Conservation (phyloP, 2,113 vertebrate species). For the Anthoscopus minutus region DNA sequence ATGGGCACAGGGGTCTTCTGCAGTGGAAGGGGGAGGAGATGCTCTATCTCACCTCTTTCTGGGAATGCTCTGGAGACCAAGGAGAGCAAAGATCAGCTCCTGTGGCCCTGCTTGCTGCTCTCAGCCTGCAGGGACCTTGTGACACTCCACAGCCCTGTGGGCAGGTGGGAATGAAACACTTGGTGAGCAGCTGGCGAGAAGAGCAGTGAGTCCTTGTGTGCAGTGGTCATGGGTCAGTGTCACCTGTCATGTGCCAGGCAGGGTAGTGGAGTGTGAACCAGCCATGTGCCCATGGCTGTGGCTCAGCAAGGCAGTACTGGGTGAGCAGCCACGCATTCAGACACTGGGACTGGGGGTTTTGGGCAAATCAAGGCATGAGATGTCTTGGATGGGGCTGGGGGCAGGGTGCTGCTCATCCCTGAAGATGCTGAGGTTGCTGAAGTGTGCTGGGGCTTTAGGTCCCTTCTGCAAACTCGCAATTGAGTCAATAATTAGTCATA, state of each 20-base stretch:
- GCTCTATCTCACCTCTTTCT: not conserved
- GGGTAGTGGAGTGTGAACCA: accelerated
- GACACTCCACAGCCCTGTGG: not conserved
- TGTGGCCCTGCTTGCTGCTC: accelerated
- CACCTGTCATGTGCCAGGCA: not conserved
- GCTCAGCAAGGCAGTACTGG: accelerated
- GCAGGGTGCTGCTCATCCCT: accelerated
- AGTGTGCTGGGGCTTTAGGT: not conserved
- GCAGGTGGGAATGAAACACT: not conserved
- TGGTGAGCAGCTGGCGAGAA: not conserved
- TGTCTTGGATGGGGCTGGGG: not conserved
- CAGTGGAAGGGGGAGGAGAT: not conserved
- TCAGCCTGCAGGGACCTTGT: not conserved
- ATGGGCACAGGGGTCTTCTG: accelerated
- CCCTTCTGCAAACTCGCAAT: accelerated
- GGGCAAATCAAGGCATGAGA: not conserved
- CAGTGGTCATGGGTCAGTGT: accelerated
- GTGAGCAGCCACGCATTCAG: accelerated
- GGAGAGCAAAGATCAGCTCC: not conserved
- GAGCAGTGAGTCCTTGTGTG: not conserved
- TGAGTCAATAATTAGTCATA: not conserved
- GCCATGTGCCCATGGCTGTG: accelerated
- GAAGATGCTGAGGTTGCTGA: not conserved
- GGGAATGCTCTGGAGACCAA: accelerated
- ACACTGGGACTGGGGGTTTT: not conserved